These are phyloP conservation scores for Zoanthus gigantus DNA, from an alignment of 92 coral and sea anemone genomes.

Conservation along the genomic window DNA sequence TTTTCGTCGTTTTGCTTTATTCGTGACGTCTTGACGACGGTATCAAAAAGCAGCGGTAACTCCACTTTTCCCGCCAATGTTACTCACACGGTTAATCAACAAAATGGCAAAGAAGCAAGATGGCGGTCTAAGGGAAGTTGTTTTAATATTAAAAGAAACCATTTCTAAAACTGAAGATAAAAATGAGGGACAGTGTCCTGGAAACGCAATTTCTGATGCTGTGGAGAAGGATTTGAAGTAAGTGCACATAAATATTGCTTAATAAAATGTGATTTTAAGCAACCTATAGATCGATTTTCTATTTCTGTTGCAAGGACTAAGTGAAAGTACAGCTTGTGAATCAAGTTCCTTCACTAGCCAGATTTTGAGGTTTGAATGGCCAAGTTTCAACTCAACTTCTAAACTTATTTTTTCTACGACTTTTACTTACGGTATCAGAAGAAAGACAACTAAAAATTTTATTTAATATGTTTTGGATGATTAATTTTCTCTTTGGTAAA, in stretches of 20 bases:
- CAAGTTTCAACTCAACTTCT: background rate
- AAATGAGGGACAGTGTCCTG: background rate
- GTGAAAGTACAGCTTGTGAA: background rate
- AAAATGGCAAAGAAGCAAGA: constrained; percentile 6
- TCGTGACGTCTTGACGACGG: constrained; percentile 21
- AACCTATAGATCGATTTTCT: background rate
- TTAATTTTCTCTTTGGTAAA: too few species aligned
- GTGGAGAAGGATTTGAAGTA: too few species aligned
- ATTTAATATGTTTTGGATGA: background rate
- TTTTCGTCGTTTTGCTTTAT: background rate
- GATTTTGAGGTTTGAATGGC: background rate
- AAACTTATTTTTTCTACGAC: background rate
- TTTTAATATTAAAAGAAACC: constrained; percentile 17
- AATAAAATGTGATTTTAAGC: constrained; percentile 5
- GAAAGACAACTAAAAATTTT: background rate
- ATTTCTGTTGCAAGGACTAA: constrained; percentile 14
- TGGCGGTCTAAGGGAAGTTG: background rate
- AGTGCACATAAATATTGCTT: background rate
- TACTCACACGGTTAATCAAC: constrained; percentile 1
- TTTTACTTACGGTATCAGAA: background rate
- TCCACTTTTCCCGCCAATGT: background rate
- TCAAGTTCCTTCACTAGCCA: constrained; percentile 7
- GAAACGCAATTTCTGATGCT: background rate
- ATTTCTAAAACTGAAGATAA: constrained; percentile 36
- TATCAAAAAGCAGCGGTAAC: constrained; percentile 44